A percentile compares a stretch with the other conserved stretches of the same genome.
phyloP scores from a whole-genome alignment of 1,140 invertebrate species.

The Schmidtea mediterranea region DNA sequence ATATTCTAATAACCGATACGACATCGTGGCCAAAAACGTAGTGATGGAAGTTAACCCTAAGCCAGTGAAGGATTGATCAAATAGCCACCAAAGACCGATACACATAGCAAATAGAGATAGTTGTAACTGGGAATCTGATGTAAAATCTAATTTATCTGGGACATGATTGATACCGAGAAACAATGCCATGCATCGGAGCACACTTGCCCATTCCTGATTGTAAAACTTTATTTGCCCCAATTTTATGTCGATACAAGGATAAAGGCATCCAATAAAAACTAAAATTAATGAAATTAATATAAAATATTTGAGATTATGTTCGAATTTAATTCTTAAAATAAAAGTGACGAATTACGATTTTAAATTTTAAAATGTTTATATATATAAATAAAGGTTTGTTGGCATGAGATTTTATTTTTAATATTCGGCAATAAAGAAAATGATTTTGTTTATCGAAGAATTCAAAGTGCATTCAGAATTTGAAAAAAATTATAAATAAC shows the following conservation, averaged over 20 bases:
- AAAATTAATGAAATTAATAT: slow-evolving; percentile 11
- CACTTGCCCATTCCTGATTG: slow-evolving; percentile 27
- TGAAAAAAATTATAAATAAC: too few relatives aligned
- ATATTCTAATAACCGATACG: slow-evolving; percentile 27
- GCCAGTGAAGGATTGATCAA: slow-evolving; percentile 26
- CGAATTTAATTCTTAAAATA: too few relatives aligned
- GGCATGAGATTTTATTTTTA: too few relatives aligned
- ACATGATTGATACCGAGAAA: slow-evolving; percentile 31
- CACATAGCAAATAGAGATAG: slow-evolving; percentile 25
- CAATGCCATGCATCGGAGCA: slow-evolving; percentile 28
- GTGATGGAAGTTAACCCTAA: slow-evolving; percentile 26
- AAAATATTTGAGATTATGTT: too few relatives aligned
- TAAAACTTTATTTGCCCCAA: slow-evolving; percentile 18
- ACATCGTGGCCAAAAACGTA: slow-evolving; percentile 23
- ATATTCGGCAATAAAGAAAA: too few relatives aligned
- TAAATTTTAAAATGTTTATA: too few relatives aligned
- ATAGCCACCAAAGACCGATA: slow-evolving; percentile 28
- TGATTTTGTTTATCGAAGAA: too few relatives aligned
- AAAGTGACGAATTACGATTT: too few relatives aligned
- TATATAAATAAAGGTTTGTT: too few relatives aligned
- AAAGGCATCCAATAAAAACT: slow-evolving; percentile 24
- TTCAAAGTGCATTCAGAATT: too few relatives aligned
- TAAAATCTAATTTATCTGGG: slow-evolving; percentile 29
- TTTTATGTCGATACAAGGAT: slow-evolving; percentile 21
- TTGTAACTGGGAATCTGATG: slow-evolving; percentile 26